Evolutionary conservation across 2,113 vertebrate species (phyloP).

Genomic region (Poicephalus meyeri): DNA sequence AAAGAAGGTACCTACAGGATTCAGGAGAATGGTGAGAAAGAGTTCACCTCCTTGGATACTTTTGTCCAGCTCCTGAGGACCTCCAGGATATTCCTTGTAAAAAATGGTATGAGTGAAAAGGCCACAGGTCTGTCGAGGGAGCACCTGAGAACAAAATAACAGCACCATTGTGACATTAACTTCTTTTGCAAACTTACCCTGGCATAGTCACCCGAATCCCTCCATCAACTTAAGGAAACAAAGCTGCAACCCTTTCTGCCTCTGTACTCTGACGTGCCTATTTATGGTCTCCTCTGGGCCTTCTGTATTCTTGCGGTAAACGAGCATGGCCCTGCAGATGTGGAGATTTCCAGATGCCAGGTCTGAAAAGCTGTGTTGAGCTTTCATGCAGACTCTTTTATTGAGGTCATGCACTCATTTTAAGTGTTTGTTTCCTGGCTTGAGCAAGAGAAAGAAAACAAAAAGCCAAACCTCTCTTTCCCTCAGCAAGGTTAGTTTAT

Average conservation of each 20-base stretch:
- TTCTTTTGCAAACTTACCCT: not conserved
- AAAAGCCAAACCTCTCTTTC: not conserved
- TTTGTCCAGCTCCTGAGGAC: slow-evolving; percentile 94
- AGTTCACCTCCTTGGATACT: slow-evolving; percentile 96
- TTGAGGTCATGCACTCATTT: not conserved
- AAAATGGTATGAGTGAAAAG: slow-evolving; percentile 98
- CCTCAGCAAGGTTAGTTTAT: not conserved
- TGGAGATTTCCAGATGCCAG: not conserved
- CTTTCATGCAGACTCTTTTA: not conserved
- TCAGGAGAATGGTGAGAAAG: slow-evolving; percentile 94
- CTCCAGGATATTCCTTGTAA: slow-evolving; percentile 97
- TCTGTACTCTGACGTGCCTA: not conserved
- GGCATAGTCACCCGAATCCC: not conserved
- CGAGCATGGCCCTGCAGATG: not conserved
- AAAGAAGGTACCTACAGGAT: slow-evolving; percentile 85
- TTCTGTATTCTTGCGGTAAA: not conserved
- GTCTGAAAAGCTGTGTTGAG: not conserved
- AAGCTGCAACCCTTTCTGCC: not conserved
- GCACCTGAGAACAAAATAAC: slow-evolving; percentile 79
- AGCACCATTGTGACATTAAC: not conserved
- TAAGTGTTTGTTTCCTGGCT: not conserved
- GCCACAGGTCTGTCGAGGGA: slow-evolving; percentile 97
- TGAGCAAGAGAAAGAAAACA: not conserved
- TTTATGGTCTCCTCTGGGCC: not conserved
- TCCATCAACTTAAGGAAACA: not conserved